phyloP scores from a whole-genome alignment of 2,888 invertebrate species.

The Lycaena phlaeas region DNA sequence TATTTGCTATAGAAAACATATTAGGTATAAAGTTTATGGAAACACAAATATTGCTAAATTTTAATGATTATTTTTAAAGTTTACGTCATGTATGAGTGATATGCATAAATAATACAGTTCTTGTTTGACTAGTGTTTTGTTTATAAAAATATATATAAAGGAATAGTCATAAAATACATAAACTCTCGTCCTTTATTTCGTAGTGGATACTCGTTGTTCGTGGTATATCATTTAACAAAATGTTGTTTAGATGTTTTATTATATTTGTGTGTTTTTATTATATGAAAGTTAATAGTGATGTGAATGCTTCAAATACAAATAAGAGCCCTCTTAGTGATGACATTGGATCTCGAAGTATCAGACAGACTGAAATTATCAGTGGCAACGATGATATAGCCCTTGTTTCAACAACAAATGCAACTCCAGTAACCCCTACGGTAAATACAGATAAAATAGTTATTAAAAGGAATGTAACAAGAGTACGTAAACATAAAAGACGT shows the following conservation, averaged over 20 bases:
- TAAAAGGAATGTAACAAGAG: background rate
- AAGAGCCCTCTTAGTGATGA: background rate
- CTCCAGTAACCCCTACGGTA: background rate
- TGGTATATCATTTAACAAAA: slow-evolving; percentile 21
- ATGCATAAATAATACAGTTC: slow-evolving; percentile 26
- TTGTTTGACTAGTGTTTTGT: slow-evolving; percentile 50
- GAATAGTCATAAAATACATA: slow-evolving; percentile 26
- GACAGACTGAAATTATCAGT: background rate
- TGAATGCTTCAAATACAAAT: background rate
- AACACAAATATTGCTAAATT: slow-evolving; percentile 15
- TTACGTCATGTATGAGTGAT: slow-evolving; percentile 23
- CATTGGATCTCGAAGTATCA: background rate
- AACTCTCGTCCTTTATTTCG: slow-evolving; percentile 44
- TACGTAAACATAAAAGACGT: slow-evolving; percentile 4
- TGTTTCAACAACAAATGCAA: background rate
- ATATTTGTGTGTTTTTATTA: slow-evolving; percentile 1
- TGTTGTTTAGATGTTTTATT: slow-evolving; percentile 15
- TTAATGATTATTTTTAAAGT: slow-evolving; percentile 23
- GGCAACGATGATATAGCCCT: background rate
- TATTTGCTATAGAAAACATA: background rate
- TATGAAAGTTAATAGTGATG: background rate
- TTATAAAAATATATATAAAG: slow-evolving; percentile 25
- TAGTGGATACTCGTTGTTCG: slow-evolving; percentile 36
- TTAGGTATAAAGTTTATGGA: too few species aligned
- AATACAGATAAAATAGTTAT: background rate